These are phyloP conservation scores for Formica aserva DNA, from an alignment of 2,888 invertebrate genomes.

Conservation along the genomic window DNA sequence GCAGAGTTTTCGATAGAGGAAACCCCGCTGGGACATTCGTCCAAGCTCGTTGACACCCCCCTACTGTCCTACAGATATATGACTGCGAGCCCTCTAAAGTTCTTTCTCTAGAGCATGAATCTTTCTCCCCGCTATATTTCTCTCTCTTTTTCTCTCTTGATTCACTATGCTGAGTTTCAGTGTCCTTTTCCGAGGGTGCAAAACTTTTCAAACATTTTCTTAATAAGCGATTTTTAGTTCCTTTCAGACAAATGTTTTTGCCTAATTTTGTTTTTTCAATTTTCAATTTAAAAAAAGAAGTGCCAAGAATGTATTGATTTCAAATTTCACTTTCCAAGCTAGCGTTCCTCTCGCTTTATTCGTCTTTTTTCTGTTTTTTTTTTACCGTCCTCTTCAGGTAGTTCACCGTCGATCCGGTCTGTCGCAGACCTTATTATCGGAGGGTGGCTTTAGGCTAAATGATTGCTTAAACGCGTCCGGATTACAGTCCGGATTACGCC, in stretches of 20 bases:
- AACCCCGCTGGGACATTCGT: slow-evolving; percentile 82
- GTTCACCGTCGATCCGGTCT: background rate
- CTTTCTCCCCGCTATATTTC: slow-evolving; percentile 31
- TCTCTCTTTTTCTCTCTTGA: slow-evolving; percentile 28
- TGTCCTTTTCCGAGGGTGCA: slow-evolving; percentile 10
- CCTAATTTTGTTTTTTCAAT: background rate
- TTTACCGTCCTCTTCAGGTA: background rate
- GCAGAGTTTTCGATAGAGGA: slow-evolving; percentile 65
- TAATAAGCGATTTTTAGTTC: slow-evolving; percentile 7
- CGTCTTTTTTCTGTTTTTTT: slow-evolving; percentile 29
- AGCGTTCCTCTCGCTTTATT: background rate
- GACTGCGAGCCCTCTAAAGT: slow-evolving; percentile 69
- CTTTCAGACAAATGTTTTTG: background rate
- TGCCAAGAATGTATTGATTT: background rate
- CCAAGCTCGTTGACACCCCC: slow-evolving; percentile 81
- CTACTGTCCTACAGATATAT: slow-evolving; percentile 78
- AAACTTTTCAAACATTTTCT: slow-evolving; percentile 22
- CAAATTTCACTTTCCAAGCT: background rate
- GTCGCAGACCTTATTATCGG: slow-evolving; percentile 11
- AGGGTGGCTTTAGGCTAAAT: slow-evolving; percentile 70
- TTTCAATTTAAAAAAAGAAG: background rate
- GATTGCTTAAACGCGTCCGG: slow-evolving; percentile 71
- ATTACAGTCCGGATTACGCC: slow-evolving; percentile 67
- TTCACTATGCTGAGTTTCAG: background rate
- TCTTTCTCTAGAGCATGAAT: slow-evolving; percentile 56